Percentiles rank a stretch among this genome's conserved stretches.
Evolutionary conservation across 2,888 invertebrate species (phyloP).

Genomic region (Thereva nobilitata): DNA sequence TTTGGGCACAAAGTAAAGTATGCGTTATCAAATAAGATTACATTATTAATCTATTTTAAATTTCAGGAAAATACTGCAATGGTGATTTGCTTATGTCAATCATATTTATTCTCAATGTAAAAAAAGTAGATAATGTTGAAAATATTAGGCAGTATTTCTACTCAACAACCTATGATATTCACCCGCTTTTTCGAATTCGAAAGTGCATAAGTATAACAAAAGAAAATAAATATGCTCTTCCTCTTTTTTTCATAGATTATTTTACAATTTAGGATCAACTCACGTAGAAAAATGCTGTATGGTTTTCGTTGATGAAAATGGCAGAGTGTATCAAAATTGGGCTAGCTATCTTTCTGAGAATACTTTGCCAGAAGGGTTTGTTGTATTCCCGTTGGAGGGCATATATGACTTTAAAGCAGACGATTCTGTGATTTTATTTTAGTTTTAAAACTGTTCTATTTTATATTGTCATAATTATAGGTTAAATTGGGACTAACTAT

Average conservation of each 20-base stretch:
- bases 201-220: neutral
- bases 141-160: too few species aligned
- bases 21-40: neutral
- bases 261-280: neutral
- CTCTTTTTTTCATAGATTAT: too few species aligned
- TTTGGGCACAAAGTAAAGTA: slow-evolving; percentile 12
- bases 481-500: slow-evolving; percentile 46
- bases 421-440: neutral
- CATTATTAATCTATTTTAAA: neutral
- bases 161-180: neutral
- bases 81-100: neutral
- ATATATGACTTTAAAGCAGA: neutral
- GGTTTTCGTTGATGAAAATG: slow-evolving; percentile 14
- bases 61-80: slow-evolving; percentile 2
- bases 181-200: neutral
- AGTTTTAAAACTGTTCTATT: neutral
- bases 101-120: neutral
- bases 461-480: slow-evolving; percentile 15
- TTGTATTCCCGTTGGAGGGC: neutral
- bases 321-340: slow-evolving; percentile 11
- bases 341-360: neutral
- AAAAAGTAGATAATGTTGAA: neutral
- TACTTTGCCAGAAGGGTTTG: neutral
- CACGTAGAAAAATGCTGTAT: neutral
- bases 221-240: neutral